Evolutionary conservation across 2,888 invertebrate genomes (phyloP), one percentile per base, ranked within the genome.

Genomic region (Molorchus minor): DNA sequence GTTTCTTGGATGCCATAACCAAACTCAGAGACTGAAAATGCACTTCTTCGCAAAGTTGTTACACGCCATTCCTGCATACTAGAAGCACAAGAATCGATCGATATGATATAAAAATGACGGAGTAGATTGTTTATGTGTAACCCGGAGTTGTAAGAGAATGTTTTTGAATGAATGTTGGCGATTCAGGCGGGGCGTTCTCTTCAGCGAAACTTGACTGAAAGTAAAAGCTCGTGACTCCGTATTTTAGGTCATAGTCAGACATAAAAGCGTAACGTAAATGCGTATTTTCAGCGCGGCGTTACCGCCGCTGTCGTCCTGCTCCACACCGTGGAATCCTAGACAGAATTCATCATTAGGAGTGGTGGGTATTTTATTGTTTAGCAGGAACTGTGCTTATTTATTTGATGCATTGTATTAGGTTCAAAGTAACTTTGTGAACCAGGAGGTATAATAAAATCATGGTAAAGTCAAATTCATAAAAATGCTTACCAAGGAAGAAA

Each of bases 181-280:
- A 57, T 61, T 57, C 61, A 57, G 56, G 46, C 49, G 49, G 56
- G 59, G 62, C 45, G 54, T 52, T 53, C 44, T 54, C 60, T 44
- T 51, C 54, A 51, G 57, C 53, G 67, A 62, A 70, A 70, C 69
- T 67, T 64, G 62, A 58, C 66, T 61, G 71, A 72, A 72, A 73
- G 72, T 72, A 68, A 72, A 68, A 73, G 72, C 70, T 71, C 70
- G 66, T 71, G 70, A 70, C 67, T 68, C 64, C 56, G 65, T 67
- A 69, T 70, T 70, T 72, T 62, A 71, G 71, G 71, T 72, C 71
- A 71, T 65, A 71, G 69, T 59, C 72, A 64, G 66, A 65, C 69
- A 69, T 70, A 71, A 71, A 70, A 69, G 69, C 69, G 71, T 69
- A 66, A 67, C 68, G 69, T 69, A 66, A 67, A 69, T 69, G 68